phyloP scores from a whole-genome alignment of 2,888 invertebrate genomes.

The Tipula vernalis region DNA sequence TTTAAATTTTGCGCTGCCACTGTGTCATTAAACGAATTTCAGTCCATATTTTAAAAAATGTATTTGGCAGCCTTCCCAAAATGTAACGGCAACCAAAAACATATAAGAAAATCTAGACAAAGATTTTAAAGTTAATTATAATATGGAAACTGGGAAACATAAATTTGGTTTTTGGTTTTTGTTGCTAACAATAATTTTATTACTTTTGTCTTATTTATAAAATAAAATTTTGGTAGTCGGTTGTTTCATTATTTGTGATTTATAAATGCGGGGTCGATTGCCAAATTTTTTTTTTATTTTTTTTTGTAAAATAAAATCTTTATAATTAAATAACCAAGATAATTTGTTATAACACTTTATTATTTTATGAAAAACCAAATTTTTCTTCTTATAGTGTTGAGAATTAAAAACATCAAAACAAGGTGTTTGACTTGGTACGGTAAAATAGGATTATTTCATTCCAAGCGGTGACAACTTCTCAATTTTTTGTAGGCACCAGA shows the following conservation, averaged over 20 bases:
- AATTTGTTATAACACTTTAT: neutral
- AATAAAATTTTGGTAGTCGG: neutral
- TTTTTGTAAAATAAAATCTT: neutral
- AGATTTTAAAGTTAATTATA: constrained; percentile 4
- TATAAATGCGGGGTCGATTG: neutral
- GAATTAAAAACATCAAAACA: too few species aligned
- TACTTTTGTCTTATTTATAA: neutral
- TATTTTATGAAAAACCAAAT: too few species aligned
- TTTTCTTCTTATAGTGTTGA: too few species aligned
- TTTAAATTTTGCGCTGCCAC: neutral
- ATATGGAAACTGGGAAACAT: neutral
- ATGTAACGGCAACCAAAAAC: neutral
- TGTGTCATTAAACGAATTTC: neutral
- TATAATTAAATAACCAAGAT: neutral
- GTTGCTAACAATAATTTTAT: neutral
- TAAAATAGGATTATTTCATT: too few species aligned
- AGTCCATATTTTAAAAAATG: neutral
- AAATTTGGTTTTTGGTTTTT: neutral
- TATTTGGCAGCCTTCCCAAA: neutral
- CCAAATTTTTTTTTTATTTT: neutral
- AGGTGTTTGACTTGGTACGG: too few species aligned
- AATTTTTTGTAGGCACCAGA: too few species aligned
- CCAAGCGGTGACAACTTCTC: too few species aligned
- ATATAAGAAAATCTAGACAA: neutral
- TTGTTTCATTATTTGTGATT: neutral